These are phyloP conservation scores for Grammomys dolichurus DNA, from an alignment of 2,113 vertebrate genomes.

Conservation along the genomic window DNA sequence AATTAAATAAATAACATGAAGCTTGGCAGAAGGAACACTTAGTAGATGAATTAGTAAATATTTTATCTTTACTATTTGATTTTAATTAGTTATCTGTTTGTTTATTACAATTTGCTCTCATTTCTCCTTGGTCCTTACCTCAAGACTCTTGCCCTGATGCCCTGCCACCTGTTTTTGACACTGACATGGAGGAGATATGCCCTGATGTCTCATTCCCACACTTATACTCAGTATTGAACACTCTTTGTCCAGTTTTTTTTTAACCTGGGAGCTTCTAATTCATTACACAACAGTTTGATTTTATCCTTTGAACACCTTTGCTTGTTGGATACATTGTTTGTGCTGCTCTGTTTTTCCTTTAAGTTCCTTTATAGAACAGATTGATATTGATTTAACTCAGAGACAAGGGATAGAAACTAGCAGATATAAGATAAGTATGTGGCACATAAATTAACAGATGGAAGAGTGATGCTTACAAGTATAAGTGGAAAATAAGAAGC, in stretches of 20 bases:
- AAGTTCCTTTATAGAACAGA: background rate
- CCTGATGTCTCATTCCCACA: too few species aligned
- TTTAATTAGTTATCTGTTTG: background rate
- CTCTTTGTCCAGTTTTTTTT: background rate
- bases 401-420: background rate
- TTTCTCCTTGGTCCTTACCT: background rate
- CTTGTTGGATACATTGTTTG: background rate
- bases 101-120: background rate
- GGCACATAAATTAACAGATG: conserved; percentile 1
- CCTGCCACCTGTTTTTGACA: background rate
- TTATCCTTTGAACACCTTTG: background rate
- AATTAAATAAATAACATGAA: background rate
- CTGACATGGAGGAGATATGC: rapidly evolving
- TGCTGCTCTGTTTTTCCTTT: background rate
- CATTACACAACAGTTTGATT: background rate
- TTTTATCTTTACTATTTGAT: background rate
- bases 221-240: too few species aligned
- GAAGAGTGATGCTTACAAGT: background rate
- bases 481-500: background rate
- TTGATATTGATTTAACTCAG: background rate
- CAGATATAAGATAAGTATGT: background rate
- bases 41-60: background rate
- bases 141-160: background rate
- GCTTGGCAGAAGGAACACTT: background rate
- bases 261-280: background rate